A percentile compares a stretch with the other conserved stretches of the same genome.
phyloP scores from a whole-genome alignment of 1,140 invertebrate species.

The Acromyrmex heyeri region DNA sequence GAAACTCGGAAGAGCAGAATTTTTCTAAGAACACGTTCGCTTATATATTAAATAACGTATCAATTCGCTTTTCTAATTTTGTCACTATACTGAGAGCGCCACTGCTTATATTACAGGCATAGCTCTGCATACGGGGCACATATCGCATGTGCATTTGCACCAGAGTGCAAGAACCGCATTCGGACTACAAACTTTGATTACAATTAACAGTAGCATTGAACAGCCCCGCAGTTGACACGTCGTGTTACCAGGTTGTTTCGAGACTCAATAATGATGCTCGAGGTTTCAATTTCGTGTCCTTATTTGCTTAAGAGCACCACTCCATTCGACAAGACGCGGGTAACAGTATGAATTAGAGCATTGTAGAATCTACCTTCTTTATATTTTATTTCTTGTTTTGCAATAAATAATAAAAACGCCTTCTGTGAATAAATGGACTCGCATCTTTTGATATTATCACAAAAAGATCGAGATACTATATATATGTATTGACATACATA shows the following conservation, averaged over 20 bases:
- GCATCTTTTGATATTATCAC: background rate
- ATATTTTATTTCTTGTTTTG: constrained; percentile 33
- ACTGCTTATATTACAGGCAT: background rate
- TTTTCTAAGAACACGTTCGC: background rate
- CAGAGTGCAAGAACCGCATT: constrained; percentile 25
- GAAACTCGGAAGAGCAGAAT: background rate
- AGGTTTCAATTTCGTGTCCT: constrained; percentile 59
- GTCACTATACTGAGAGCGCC: background rate
- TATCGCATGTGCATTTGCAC: background rate
- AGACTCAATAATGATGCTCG: constrained; percentile 60
- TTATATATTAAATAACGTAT: constrained; percentile 20
- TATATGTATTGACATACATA: background rate
- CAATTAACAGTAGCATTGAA: constrained; percentile 60
- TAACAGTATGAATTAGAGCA: background rate
- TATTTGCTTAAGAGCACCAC: constrained; percentile 46
- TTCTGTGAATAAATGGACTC: background rate
- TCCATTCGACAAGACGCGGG: background rate
- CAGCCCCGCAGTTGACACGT: constrained; percentile 41
- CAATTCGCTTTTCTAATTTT: constrained; percentile 19
- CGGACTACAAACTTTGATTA: constrained; percentile 58
- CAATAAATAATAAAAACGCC: background rate
- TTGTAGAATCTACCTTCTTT: background rate
- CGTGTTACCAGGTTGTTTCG: constrained; percentile 46
- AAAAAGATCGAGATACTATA: background rate
- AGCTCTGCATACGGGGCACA: background rate